phyloP scores from a whole-genome alignment of 2,113 vertebrate species.

The Zingel zingel region DNA sequence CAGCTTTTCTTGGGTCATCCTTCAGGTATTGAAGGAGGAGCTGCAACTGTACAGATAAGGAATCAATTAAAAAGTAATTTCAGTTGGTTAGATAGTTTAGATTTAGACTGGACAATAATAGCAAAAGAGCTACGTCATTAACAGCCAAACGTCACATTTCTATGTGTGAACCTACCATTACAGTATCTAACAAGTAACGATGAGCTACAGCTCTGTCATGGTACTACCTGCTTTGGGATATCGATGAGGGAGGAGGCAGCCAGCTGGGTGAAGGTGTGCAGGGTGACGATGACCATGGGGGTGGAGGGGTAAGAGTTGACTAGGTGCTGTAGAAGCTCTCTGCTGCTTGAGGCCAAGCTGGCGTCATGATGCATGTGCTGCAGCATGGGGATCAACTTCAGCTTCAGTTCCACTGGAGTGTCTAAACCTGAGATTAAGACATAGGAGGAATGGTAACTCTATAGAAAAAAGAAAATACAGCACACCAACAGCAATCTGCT shows the following conservation, averaged over 20 bases:
- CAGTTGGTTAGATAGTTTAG: no score
- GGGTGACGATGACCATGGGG: constrained; percentile 94
- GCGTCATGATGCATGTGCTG: constrained; percentile 99
- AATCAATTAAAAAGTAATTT: neutral
- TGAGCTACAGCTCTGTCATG: neutral
- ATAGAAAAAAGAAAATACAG: neutral
- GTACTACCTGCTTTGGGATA: constrained; percentile 94
- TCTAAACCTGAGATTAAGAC: constrained; percentile 86
- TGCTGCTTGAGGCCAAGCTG: constrained; percentile 92
- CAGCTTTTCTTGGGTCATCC: constrained; percentile 94
- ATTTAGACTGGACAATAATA: neutral
- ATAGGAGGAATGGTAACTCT: neutral
- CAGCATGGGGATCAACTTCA: constrained; percentile 96
- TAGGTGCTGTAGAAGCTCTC: constrained; percentile 94
- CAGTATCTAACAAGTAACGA: neutral
- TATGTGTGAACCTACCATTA: neutral
- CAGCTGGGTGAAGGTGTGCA: constrained; percentile 97
- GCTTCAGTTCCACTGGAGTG: constrained; percentile 96
- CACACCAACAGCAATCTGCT: neutral
- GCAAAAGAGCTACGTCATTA: neutral
- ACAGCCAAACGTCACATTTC: neutral
- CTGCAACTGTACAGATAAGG: constrained; percentile 85
- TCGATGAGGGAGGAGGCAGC: constrained; percentile 95
- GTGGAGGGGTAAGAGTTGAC: constrained; percentile 96
- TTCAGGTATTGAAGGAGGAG: constrained; percentile 95